Conservation (phyloP, 1,140 invertebrate species). For the Papilio machaon region DNA sequence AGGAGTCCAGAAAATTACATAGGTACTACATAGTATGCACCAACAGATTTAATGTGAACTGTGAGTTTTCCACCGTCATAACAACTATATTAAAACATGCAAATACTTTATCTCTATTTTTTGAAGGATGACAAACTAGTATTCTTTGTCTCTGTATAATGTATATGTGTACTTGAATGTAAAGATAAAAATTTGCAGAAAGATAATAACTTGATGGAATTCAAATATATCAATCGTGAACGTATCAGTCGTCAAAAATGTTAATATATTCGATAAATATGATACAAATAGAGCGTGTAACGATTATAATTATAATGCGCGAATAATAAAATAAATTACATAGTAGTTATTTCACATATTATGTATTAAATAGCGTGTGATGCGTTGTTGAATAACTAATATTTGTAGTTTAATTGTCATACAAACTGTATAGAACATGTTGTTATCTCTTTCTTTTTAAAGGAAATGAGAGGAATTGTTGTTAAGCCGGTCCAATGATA, state of each 20-base stretch:
- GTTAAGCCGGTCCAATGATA: neutral
- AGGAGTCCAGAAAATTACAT: too few species aligned
- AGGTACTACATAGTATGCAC: too few species aligned
- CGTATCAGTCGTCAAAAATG: neutral
- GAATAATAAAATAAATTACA: neutral
- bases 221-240: neutral
- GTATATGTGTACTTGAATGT: neutral
- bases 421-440: neutral
- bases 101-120: too few species aligned
- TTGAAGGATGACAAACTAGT: neutral
- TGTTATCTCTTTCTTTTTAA: neutral
- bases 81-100: too few species aligned
- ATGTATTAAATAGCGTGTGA: constrained; percentile 5
- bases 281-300: constrained; percentile 3
- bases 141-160: neutral
- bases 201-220: neutral
- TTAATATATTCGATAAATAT: neutral
- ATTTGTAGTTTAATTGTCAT: neutral
- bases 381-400: neutral
- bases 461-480: neutral
- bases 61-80: too few species aligned
- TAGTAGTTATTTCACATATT: constrained; percentile 11
- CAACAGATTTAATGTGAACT: too few species aligned
- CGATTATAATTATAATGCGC: neutral
- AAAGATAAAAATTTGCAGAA: neutral